A percentile compares a stretch with the other conserved stretches of the same genome.
Conservation (phyloP, 2,113 vertebrate genomes). For the Heliornis fulica region DNA sequence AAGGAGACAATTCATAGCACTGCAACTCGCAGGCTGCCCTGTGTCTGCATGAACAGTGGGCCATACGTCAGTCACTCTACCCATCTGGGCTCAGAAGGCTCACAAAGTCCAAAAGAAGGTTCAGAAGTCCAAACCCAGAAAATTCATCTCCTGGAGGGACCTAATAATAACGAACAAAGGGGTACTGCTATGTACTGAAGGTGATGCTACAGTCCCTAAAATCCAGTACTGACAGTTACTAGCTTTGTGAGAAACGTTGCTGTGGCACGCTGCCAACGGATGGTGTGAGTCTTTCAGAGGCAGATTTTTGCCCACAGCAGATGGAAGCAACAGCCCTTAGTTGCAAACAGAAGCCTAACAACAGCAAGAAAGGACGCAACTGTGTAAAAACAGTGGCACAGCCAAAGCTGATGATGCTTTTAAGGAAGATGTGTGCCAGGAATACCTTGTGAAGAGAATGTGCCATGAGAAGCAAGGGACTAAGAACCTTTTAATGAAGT, state of each 20-base stretch:
- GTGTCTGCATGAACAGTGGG: neutral
- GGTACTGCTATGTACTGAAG: neutral
- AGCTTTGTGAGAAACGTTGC: neutral
- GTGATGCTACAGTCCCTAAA: neutral
- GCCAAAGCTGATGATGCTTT: neutral
- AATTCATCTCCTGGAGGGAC: neutral
- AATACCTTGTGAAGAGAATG: neutral
- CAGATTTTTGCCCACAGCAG: slow-evolving; percentile 21
- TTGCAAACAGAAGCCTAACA: slow-evolving; percentile 39
- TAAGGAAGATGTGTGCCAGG: neutral
- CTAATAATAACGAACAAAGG: neutral
- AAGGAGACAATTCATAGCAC: neutral
- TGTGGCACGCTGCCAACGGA: neutral
- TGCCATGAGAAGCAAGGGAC: neutral
- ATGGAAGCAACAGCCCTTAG: slow-evolving; percentile 19
- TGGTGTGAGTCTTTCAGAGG: neutral
- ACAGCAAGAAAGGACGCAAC: neutral
- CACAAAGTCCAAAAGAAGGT: no score
- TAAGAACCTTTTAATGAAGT: neutral
- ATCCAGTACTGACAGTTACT: neutral
- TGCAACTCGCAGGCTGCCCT: neutral
- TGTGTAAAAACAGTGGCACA: neutral
- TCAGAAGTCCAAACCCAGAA: neutral
- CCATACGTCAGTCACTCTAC: neutral
- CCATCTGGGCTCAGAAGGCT: no score